Conservation (phyloP, 2,888 invertebrate genomes). For the Patella caerulea region DNA sequence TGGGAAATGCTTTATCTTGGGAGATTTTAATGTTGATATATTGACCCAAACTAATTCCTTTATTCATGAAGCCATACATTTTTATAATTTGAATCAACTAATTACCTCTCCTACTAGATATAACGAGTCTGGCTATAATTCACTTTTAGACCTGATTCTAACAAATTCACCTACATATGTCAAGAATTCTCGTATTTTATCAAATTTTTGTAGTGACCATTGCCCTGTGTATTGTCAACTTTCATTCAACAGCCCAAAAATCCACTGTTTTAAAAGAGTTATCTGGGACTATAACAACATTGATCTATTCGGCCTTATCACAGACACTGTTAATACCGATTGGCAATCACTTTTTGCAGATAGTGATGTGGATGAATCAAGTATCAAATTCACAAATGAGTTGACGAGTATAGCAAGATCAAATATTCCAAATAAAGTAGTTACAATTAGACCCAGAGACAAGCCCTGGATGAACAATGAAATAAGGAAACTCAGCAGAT, state of each 20-base stretch:
- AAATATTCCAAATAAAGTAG: slow-evolving; percentile 1
- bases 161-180: background rate
- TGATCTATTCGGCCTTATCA: background rate
- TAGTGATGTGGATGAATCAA: background rate
- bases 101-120: slow-evolving; percentile 4
- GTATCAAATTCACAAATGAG: background rate
- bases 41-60: slow-evolving; percentile 3
- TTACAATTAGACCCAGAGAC: slow-evolving; percentile 5
- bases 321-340: background rate
- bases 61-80: background rate
- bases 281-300: background rate
- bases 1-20: slow-evolving; percentile 1
- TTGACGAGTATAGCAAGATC: background rate
- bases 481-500: background rate
- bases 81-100: background rate
- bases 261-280: background rate
- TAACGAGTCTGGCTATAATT: background rate
- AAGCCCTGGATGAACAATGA: background rate
- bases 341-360: background rate
- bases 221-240: slow-evolving; percentile 8
- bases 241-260: background rate
- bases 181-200: background rate
- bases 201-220: background rate
- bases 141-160: background rate
- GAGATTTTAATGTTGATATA: background rate